Conservation (phyloP, 1,140 invertebrate genomes). For the Andricus grossulariae region DNA sequence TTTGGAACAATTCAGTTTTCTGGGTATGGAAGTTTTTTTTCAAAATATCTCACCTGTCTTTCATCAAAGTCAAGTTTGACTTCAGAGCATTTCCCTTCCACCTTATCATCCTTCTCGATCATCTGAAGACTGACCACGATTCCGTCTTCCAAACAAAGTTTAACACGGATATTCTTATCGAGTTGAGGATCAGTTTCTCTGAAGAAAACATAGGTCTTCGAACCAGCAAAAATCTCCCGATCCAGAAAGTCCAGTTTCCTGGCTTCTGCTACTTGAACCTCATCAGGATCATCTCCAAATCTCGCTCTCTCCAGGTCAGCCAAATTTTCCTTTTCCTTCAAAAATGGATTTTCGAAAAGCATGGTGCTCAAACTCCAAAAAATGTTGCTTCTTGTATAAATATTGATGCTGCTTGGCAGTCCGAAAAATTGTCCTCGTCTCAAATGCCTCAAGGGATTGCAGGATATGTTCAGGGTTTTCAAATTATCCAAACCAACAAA, state of each 20-base stretch:
- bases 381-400: conserved; percentile 47
- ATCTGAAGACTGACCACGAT: conserved; percentile 47
- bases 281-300: conserved; percentile 13
- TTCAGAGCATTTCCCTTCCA: conserved; percentile 39
- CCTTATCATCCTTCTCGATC: conserved; percentile 36
- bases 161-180: conserved; percentile 37
- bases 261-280: background rate
- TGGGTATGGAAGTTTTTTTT: too few species aligned
- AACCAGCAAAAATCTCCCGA: background rate
- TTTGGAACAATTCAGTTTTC: too few species aligned
- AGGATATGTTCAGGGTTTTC: conserved; percentile 52
- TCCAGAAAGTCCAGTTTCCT: conserved; percentile 5
- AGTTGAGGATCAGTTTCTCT: conserved; percentile 30
- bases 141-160: conserved; percentile 51
- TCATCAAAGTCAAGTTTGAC: conserved; percentile 39
- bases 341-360: conserved; percentile 51
- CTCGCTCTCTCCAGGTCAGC: conserved; percentile 41
- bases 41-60: conserved; percentile 2
- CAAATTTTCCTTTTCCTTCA: conserved; percentile 47
- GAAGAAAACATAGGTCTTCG: background rate
- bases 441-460: conserved; percentile 52
- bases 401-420: conserved; percentile 42
- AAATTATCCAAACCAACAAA: conserved; percentile 56
- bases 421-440: conserved; percentile 51
- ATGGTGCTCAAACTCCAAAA: conserved; percentile 56